Base-by-base conservation (phyloP, 1,140 invertebrate genomes). In the Homalodisca vitripennis region DNA sequence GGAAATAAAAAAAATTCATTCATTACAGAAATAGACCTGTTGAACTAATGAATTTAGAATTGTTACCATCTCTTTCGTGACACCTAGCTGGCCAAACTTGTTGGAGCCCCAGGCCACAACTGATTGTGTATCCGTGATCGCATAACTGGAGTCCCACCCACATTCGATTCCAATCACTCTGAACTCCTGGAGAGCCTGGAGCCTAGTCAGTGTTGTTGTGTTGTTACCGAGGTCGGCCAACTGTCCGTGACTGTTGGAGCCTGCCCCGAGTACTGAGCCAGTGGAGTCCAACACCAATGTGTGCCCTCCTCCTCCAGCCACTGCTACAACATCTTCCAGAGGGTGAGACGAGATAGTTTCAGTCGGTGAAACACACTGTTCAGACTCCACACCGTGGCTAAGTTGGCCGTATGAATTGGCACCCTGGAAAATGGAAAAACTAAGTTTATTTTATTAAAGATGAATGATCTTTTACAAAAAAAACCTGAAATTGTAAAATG, bases 381-480 rank as follows among this genome's bases (percentile, higher is more conserved):
- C 92, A 69, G 84, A 87, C 73, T 82, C 80, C 69, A 81, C 79
- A 68, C 87, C 89, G 75, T 88, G 82, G 67, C 89, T 88, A 31
- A 94, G 81, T 79, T 94, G 92, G 51, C 92, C 91, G 79, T 92
- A 89, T 72, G 90, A 92, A 80, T 95, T 95, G 67, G 92, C 90
- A 75, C 92, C 92, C 92, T 92, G 76, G 27, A 79, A 66, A n/a
- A n/a, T n/a, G n/a, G n/a, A n/a, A n/a, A n/a, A n/a, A n/a, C n/a
- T n/a, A n/a, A n/a, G n/a, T n/a, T n/a, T n/a, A n/a, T n/a, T n/a
- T n/a, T n/a, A n/a, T n/a, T n/a, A n/a, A n/a, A n/a, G n/a, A n/a
- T n/a, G n/a, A n/a, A n/a, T n/a, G n/a, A n/a, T n/a, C n/a, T n/a
- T n/a, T n/a, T n/a, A n/a, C n/a, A n/a, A n/a, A n/a, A n/a, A n/a